Evolutionary conservation across 2,888 invertebrate genomes (phyloP).

Genomic region (Linnaemya vulpina): DNA sequence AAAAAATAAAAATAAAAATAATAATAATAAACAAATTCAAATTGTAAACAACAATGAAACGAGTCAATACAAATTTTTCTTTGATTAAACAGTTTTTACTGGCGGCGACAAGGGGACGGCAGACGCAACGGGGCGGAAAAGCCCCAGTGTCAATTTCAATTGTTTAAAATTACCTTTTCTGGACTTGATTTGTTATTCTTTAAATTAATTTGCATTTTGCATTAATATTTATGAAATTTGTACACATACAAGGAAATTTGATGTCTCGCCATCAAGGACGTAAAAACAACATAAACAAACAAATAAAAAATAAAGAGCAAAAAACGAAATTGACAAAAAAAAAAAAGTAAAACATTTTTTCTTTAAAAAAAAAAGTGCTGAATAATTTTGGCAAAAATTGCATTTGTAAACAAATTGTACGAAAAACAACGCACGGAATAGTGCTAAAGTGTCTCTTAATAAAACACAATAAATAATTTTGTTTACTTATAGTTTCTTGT

Average conservation of each 20-base stretch:
- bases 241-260: constrained; percentile 60
- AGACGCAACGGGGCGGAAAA: not conserved
- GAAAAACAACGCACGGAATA: constrained; percentile 16
- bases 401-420: constrained; percentile 60
- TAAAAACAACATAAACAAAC: constrained; percentile 24
- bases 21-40: too few relatives aligned
- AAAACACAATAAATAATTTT: constrained; percentile 51
- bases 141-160: not conserved
- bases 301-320: constrained; percentile 5
- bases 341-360: not conserved
- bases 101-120: too few relatives aligned
- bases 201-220: constrained; percentile 63
- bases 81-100: not conserved
- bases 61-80: too few relatives aligned
- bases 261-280: constrained; percentile 69
- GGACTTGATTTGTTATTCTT: constrained; percentile 10
- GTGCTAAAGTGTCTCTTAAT: constrained; percentile 48
- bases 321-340: constrained; percentile 11
- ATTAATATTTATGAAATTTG: constrained; percentile 42
- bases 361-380: constrained; percentile 1
- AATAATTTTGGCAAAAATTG: constrained; percentile 49
- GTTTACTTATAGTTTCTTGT: constrained; percentile 45
- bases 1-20: too few relatives aligned
- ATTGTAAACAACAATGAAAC: not conserved
- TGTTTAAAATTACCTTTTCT: constrained; percentile 3